Conservation (phyloP, 2,797 vertebrate genomes). For the Squalus acanthias region DNA sequence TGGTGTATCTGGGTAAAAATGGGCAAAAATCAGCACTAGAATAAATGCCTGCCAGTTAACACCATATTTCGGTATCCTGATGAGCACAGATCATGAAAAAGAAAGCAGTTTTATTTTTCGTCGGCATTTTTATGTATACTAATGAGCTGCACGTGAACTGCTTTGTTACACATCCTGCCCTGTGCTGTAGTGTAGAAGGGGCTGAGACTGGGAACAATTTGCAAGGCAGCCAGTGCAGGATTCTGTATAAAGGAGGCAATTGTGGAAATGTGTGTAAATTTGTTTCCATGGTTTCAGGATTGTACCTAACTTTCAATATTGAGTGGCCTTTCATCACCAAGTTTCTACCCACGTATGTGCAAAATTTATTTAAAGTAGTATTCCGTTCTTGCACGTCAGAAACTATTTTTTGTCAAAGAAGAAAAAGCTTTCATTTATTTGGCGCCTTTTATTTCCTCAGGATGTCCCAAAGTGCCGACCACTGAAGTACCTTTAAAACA, state of each 20-base stretch:
- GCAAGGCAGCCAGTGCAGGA: background rate
- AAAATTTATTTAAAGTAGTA: background rate
- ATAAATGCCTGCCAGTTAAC: background rate
- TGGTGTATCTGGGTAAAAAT: background rate
- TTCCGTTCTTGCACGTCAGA: background rate
- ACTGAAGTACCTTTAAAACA: background rate
- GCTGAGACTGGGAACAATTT: too few species aligned
- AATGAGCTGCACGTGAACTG: background rate
- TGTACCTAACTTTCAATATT: background rate
- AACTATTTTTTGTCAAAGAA: background rate
- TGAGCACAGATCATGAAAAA: background rate
- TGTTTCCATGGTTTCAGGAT: background rate
- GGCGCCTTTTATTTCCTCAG: background rate
- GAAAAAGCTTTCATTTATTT: background rate
- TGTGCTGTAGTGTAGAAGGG: background rate
- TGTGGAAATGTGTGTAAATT: background rate
- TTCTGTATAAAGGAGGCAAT: background rate
- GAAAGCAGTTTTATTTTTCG: background rate
- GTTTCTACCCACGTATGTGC: background rate
- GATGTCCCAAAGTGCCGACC: background rate
- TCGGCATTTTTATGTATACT: background rate
- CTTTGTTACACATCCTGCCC: background rate
- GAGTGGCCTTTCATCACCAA: background rate
- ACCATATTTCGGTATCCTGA: background rate
- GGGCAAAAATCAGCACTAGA: background rate